Evolutionary conservation across 1,140 invertebrate genomes (phyloP), one percentile per base, ranked within the genome.

Genomic region (Cecropterus lyciades): DNA sequence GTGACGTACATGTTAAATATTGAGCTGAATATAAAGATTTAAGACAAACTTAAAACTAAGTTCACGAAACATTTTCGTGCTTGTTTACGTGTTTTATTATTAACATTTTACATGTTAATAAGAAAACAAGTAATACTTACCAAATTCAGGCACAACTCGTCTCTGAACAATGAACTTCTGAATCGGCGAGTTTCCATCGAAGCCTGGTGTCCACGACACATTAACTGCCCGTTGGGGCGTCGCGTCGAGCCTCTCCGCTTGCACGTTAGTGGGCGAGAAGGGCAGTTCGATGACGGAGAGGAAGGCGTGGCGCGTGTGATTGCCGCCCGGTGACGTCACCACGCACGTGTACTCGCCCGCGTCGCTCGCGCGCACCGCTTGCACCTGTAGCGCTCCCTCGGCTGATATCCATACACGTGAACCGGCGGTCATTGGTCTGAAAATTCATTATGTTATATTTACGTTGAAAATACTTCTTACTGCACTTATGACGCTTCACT

Each of bases 141-240:
- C 96, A 65, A 96, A 93, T 88, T 97, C 96, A 10, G 96, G 96
- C 20, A 98, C 96, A 79, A 97, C 96, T 71, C 97, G 94, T 85
- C 96, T 97, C 86, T 99, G 97, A 17, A 99, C 94, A 68, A 99
- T 98, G 87, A 96, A 99, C 82, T 98, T 98, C 63, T 96, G 94
- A 49, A 99, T 97, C 1, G 97, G 97, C 84, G 97, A 98, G 84
- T 99, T 99, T 42, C 99, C 99, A 93, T 99, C 97, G 91, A 99
- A 99, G 9, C 97, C 97, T 0, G 97, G 96, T 7, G 96, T 96
- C 99, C 99, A 99, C 10, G 95, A 96, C 0, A 99, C 95, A 85
- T 99, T 98, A 33, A 99, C 97, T 10, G 95, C 94, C 49, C 95
- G 88, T 71, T 95, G 94, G 48, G 93, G 76, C 17, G 93, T 73